Base-by-base conservation (phyloP, 1,140 invertebrate genomes). In the Harpegnathos saltator region DNA sequence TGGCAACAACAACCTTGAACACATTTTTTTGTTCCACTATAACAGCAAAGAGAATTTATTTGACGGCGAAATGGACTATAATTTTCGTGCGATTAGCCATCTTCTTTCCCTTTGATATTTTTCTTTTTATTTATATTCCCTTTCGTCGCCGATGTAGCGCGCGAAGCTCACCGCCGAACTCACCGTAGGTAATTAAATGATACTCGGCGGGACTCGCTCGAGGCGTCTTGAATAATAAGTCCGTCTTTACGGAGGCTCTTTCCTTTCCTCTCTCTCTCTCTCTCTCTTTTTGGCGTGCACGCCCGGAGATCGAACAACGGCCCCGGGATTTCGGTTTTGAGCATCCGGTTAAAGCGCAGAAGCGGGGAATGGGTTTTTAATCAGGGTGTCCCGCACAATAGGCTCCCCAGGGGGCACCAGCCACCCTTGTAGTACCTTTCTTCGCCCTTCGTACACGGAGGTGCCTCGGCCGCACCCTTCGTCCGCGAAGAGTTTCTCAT, bases 311-410 rank as follows among this genome's bases (percentile, higher is more conserved):
- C 81, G 85, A 82, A 63, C 61, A 63, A 84, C 69, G 72, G 71
- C 80, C 84, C 77, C 44, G 54, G 54, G 85, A 89, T 82, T 89
- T 89, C 77, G 69, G 71, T 77, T 84, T 88, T 77, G 83, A 89
- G 82, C 84, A 88, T 89, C 87, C 86, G 78, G 84, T 89, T 90
- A 90, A 89, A 90, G 85, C 87, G 83, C 81, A 80, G 78, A 87
- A 86, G 68, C 80, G 87, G 90, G 91, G 92, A 92, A 93, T 93
- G 92, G 92, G 92, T 92, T 93, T 93, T 93, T 93, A 93, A 93
- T 93, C 92, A 93, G 91, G 91, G 91, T 92, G 91, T 92, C 91
- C 91, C 90, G 91, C 91, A 93, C 92, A 93, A 93, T 93, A 88
- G 92, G 77, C 85, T 90, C 91, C 92, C 91, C 90, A 89, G 92